phyloP scores from a whole-genome alignment of 2,797 vertebrate species.

The Streptopelia turtur region DNA sequence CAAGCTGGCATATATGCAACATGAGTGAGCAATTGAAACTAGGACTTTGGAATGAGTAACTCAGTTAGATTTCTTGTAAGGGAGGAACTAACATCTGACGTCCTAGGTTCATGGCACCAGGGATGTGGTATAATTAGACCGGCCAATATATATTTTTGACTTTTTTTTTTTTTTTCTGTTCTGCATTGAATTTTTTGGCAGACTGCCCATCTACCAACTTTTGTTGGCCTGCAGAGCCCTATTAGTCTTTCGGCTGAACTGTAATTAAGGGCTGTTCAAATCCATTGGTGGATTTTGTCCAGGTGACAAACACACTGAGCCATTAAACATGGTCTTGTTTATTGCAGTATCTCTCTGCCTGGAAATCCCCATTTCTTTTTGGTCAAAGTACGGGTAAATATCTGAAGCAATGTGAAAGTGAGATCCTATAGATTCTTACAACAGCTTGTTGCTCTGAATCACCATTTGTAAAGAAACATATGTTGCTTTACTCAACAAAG shows the following conservation, averaged over 20 bases:
- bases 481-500: not conserved
- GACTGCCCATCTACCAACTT: not conserved
- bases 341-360: not conserved
- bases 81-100: not conserved
- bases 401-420: not conserved
- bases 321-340: not conserved
- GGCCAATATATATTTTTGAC: not conserved
- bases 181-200: not conserved
- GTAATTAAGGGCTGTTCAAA: not conserved
- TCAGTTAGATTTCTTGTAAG: not conserved
- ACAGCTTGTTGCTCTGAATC: not conserved
- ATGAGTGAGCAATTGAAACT: not conserved
- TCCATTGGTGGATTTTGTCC: not conserved
- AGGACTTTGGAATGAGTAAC: not conserved
- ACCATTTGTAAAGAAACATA: not conserved
- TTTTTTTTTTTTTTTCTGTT: not conserved
- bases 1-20: not conserved
- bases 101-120: not conserved
- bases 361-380: conserved; percentile 1
- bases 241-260: not conserved
- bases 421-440: not conserved
- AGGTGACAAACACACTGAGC: not conserved
- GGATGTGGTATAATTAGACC: not conserved
- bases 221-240: not conserved
- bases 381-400: not conserved